Evolutionary conservation across 2,113 vertebrate species (phyloP).

Genomic region (Corydoras maculifer): DNA sequence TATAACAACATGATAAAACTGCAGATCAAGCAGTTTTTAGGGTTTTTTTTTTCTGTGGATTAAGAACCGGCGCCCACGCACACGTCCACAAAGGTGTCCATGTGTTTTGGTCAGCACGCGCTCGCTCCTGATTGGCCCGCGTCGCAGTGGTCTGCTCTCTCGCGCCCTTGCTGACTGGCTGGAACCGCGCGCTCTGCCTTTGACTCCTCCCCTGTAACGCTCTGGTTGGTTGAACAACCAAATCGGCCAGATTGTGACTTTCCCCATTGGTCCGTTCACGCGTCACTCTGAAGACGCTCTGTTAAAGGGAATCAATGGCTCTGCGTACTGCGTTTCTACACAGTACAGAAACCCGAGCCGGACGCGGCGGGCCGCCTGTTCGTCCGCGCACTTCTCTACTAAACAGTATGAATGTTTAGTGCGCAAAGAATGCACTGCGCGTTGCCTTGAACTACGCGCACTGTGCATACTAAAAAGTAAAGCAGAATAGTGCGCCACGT

Average conservation of each 20-base stretch:
- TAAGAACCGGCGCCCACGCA: no score
- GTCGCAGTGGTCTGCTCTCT: constrained; percentile 57
- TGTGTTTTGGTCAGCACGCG: constrained; percentile 42
- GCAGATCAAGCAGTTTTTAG: no score
- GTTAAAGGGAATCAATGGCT: neutral
- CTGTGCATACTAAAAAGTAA: no score
- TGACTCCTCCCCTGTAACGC: constrained; percentile 51
- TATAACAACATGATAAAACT: no score
- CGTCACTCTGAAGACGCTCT: constrained; percentile 9
- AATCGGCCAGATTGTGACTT: neutral
- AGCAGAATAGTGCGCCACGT: no score
- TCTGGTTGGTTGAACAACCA: constrained; percentile 37
- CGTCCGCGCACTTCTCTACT: no score
- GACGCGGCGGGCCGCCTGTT: no score
- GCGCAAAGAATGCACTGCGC: neutral
- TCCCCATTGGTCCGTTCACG: constrained; percentile 6
- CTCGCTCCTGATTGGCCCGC: constrained; percentile 57
- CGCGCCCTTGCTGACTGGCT: constrained; percentile 45
- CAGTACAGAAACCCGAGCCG: no score
- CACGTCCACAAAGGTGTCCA: no score
- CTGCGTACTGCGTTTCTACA: no score
- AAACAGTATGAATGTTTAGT: neutral
- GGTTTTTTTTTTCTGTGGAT: no score
- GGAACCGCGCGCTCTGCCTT: constrained; percentile 19
- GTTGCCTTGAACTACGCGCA: no score